A percentile compares a stretch with the other conserved stretches of the same genome.
Conservation (phyloP, 2,797 vertebrate species). For the Anolis apletophallus region DNA sequence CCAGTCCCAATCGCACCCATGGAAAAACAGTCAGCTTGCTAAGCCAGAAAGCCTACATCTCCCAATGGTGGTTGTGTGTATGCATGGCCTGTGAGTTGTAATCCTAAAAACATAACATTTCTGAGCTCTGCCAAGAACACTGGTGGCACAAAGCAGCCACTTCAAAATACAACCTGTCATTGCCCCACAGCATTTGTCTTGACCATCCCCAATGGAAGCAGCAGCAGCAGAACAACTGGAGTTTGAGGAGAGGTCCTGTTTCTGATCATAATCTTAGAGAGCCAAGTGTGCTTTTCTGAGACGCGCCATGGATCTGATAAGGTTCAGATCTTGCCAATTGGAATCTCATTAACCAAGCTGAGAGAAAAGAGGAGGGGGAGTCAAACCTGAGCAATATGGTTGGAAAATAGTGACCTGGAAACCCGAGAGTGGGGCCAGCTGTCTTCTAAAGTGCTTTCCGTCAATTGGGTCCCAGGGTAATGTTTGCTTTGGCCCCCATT, state of each 20-base stretch:
- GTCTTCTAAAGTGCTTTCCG: constrained; percentile 38
- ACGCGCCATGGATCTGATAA: rapidly evolving
- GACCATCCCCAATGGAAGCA: neutral
- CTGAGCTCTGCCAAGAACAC: neutral
- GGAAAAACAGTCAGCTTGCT: too few relatives aligned
- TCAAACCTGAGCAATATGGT: rapidly evolving
- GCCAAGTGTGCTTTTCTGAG: neutral
- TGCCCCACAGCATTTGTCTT: neutral
- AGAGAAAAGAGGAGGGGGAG: neutral
- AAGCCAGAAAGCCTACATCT: too few relatives aligned
- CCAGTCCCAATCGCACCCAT: too few relatives aligned
- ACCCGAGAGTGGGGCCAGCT: constrained; percentile 11
- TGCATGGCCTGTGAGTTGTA: too few relatives aligned
- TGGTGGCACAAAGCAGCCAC: neutral
- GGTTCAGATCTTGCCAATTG: constrained; percentile 7
- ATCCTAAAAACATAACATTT: too few relatives aligned
- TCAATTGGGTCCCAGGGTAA: constrained; percentile 39
- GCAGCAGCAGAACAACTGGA: neutral
- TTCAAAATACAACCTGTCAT: too few relatives aligned
- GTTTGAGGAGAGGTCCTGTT: neutral
- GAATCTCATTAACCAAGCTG: constrained; percentile 15
- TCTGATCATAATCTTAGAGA: neutral
- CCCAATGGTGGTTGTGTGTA: too few relatives aligned
- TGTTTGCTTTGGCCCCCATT: constrained; percentile 68
- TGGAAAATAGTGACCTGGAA: constrained; percentile 53